Evolutionary conservation across 2,888 invertebrate species (phyloP).

Genomic region (Cephonodes hylas): DNA sequence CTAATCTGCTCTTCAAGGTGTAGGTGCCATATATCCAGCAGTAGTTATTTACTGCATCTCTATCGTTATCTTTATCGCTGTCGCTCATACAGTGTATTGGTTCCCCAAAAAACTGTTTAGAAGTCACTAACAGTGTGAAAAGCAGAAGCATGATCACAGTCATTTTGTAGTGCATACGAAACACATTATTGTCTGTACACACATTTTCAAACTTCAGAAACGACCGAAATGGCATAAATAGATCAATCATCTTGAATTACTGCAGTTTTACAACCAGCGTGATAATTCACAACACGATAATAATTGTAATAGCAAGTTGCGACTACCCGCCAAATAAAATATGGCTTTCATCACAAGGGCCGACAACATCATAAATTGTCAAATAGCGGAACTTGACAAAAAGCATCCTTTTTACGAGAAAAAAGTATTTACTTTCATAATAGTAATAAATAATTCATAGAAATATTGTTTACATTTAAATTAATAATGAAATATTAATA

Average conservation of each 20-base stretch:
- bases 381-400: neutral
- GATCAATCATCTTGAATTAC: constrained; percentile 79
- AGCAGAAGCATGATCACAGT: constrained; percentile 87
- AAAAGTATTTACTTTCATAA: neutral
- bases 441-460: neutral
- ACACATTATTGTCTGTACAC: constrained; percentile 88
- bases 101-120: constrained; percentile 92
- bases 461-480: no score
- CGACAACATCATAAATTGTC: neutral
- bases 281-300: neutral
- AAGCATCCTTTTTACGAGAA: neutral
- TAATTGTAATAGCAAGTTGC: neutral
- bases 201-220: constrained; percentile 84
- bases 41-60: constrained; percentile 85
- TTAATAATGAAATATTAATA: no score
- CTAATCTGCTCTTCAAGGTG: constrained; percentile 73
- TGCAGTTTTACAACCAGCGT: neutral
- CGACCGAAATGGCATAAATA: constrained; percentile 84
- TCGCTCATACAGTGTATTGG: constrained; percentile 88
- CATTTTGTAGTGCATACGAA: constrained; percentile 87
- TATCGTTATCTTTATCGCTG: constrained; percentile 66
- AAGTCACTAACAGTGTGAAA: constrained; percentile 87
- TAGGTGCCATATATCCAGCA: constrained; percentile 91
- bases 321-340: constrained; percentile 10
- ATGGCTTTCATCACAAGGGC: neutral